Base-by-base conservation (phyloP, 2,888 invertebrate species). In the Eledone cirrhosa region DNA sequence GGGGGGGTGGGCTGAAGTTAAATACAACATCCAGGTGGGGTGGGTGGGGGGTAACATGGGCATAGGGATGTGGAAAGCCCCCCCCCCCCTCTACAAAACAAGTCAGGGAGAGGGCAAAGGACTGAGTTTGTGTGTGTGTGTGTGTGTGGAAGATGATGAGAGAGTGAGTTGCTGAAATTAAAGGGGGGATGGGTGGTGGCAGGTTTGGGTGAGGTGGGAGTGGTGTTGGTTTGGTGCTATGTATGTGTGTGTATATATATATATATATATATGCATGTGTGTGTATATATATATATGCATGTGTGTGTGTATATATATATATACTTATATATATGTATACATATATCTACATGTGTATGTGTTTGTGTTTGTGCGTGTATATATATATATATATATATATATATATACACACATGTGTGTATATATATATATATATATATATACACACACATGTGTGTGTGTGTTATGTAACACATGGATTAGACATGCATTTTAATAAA, bases 271-370 rank as follows among this genome's bases (percentile, higher is more conserved):
- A 11, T 59, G 11, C n/a, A n/a, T 59, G 59, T 59, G 59, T 59
- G 59, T 59, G 59, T 59, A n/a, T 59, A 59, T 59, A 59, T 59
- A 59, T 59, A 59, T 59, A 11, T 59, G 59, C n/a, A n/a, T 59
- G 59, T 59, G 59, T 59, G 11, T 59, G 59, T 59, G 59, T 59
- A n/a, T 59, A 11, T 59, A 11, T 59, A 11, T 59, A 11, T 59
- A 59, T 59, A 11, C n/a, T n/a, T 59, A 11, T 59, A 11, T 59
- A 11, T 59, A n/a, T 59, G 59, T 59, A n/a, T 59, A 11, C n/a
- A 11, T 59, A n/a, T 59, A n/a, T 59, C 22, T 59, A 11, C n/a
- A 11, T 59, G 11, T 59, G 11, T 59, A 11, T 59, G 11, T 59
- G 11, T 59, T 4, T 59, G 11, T 59, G 11, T 59, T 4, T 59